Evolutionary conservation across 2,888 invertebrate genomes (phyloP), one percentile per base, ranked within the genome.

Genomic region (Lymantria monacha): DNA sequence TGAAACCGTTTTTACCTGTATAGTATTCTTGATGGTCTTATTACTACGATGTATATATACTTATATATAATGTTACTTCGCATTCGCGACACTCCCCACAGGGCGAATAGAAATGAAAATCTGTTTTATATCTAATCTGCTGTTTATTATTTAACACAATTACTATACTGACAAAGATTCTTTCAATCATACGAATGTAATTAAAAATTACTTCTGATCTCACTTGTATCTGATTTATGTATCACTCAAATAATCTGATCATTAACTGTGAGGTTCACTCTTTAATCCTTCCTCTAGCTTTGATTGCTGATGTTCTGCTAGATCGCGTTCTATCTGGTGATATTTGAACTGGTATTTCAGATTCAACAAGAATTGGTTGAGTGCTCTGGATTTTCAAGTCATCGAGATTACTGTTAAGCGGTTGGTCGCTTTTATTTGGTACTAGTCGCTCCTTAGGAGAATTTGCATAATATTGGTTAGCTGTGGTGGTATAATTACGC

Each of bases 11-110:
- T 48, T 42, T 51, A 48, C 48, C 49, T 53, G 15, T 50, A 14
- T 53, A 56, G 40, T 52, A 48, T 30, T 50, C 44, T 55, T 48
- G 33, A n/a, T n/a, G n/a, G n/a, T n/a, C n/a, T n/a, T n/a, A n/a
- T n/a, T n/a, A n/a, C n/a, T n/a, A n/a, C n/a, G n/a, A n/a, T n/a
- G n/a, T n/a, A n/a, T n/a, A n/a, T n/a, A n/a, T n/a, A n/a, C n/a
- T n/a, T n/a, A n/a, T 22, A 5, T 33, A 33, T 10, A 33, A 5
- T 33, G 10, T 8, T 33, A 33, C 33, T 8, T 3, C 33, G 33
- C 33, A 33, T 33, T 33, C 33, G 33, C 33, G 9, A 33, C 33
- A 8, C 33, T 33, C 3, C 9, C 9, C 33, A 3, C 33, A 33
- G 33, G 33, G 22, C 22, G 22, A 22, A 22, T 33, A 10, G 33